Conservation (phyloP, 2,113 vertebrate species). For the Sisor rabdophorus region DNA sequence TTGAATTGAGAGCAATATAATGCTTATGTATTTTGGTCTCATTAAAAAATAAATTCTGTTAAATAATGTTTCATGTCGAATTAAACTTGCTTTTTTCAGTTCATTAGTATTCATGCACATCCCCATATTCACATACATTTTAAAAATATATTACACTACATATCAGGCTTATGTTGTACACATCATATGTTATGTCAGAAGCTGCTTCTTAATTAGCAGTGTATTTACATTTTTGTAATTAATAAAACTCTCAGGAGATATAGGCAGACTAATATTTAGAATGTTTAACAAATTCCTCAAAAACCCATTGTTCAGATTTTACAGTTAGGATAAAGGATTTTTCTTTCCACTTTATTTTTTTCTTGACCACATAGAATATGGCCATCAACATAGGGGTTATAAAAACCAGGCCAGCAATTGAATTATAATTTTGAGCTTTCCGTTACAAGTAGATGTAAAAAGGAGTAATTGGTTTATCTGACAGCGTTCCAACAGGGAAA, state of each 20-base stretch:
- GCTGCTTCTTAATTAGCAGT: conserved; percentile 3
- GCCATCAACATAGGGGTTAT: neutral
- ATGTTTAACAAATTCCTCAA: neutral
- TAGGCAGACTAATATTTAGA: too few species aligned
- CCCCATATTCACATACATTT: neutral
- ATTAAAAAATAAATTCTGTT: too few species aligned
- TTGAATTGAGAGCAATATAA: too few species aligned
- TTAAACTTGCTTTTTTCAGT: too few species aligned
- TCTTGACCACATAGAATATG: neutral
- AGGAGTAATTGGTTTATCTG: conserved; percentile 9
- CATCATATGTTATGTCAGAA: conserved; percentile 7
- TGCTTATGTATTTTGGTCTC: too few species aligned
- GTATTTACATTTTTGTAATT: neutral
- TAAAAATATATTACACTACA: neutral
- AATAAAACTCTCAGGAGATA: neutral
- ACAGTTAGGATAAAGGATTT: neutral
- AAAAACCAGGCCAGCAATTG: neutral
- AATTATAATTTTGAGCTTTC: neutral
- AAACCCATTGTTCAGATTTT: conserved; percentile 1
- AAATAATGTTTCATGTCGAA: too few species aligned
- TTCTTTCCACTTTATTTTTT: too few species aligned
- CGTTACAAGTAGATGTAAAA: neutral
- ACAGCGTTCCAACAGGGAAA: conserved; percentile 7
- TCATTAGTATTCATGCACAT: neutral
- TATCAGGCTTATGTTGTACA: neutral